Percentiles rank a stretch among this genome's conserved stretches.
Conservation (phyloP, 2,113 vertebrate species). For the Xyliphius kryptos region DNA sequence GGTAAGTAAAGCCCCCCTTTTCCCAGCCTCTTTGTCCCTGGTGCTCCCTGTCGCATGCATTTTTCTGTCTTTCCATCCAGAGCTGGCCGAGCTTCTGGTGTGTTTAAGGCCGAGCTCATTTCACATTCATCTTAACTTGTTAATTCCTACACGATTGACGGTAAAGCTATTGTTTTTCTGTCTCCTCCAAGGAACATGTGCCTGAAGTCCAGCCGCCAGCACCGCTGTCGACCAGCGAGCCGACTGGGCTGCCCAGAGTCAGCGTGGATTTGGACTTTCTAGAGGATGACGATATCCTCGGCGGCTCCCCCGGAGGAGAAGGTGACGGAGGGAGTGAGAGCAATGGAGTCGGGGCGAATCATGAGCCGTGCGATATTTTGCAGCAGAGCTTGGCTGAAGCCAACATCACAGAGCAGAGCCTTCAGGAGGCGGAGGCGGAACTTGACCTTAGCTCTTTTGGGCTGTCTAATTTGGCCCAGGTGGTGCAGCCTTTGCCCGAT, state of each 20-base stretch:
- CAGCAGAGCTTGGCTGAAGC: conserved; percentile 95
- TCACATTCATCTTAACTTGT: conserved; percentile 12
- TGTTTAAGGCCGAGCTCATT: conserved; percentile 3
- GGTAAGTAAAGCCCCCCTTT: conserved; percentile 71
- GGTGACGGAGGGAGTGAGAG: conserved; percentile 56
- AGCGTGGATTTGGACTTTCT: conserved; percentile 94
- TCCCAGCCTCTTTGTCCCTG: conserved; percentile 46
- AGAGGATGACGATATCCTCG: conserved; percentile 90
- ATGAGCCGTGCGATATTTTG: conserved; percentile 92
- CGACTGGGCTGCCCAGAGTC: conserved; percentile 66
- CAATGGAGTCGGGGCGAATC: conserved; percentile 65
- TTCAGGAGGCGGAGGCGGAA: conserved; percentile 86
- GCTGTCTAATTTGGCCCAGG: conserved; percentile 78
- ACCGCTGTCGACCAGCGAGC: conserved; percentile 72
- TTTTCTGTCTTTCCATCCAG: conserved; percentile 33
- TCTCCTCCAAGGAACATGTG: conserved; percentile 72
- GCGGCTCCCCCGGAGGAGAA: conserved; percentile 60
- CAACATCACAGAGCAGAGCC: conserved; percentile 94
- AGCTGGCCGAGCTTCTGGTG: not conserved
- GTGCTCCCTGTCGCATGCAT: conserved; percentile 52
- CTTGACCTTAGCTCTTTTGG: conserved; percentile 90
- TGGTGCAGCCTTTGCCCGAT: conserved; percentile 78
- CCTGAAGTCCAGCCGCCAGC: conserved; percentile 76
- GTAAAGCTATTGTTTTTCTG: not conserved
- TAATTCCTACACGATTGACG: not conserved